These are phyloP conservation scores for Nettapus auritus DNA, from an alignment of 2,113 vertebrate genomes.

Conservation along the genomic window DNA sequence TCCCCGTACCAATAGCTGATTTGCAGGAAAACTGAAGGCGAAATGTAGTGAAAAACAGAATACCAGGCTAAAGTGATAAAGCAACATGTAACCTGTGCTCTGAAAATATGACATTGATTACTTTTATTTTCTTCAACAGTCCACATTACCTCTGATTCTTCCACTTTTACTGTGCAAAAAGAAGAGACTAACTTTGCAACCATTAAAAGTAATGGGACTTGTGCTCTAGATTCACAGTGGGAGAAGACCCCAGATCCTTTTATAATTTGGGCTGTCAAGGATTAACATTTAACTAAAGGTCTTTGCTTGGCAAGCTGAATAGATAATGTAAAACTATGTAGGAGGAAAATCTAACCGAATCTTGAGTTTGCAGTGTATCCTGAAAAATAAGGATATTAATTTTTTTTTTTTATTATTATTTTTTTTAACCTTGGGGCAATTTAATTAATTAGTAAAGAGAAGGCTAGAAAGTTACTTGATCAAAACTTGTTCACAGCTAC, in stretches of 20 bases:
- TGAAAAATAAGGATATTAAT: not conserved
- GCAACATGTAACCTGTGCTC: not conserved
- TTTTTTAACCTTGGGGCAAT: not conserved
- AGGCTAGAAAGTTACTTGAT: not conserved
- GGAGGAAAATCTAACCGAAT: not conserved
- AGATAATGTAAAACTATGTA: not conserved
- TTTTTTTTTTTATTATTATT: no score
- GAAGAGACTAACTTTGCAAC: not conserved
- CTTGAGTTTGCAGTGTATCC: not conserved
- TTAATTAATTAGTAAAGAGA: not conserved
- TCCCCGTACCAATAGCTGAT: not conserved
- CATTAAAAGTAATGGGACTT: not conserved
- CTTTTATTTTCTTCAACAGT: not conserved
- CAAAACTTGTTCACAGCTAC: not conserved
- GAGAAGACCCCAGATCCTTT: not conserved
- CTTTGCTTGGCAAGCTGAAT: not conserved
- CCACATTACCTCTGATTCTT: not conserved
- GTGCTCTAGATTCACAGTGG: not conserved
- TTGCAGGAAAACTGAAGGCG: not conserved
- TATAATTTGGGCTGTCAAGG: not conserved
- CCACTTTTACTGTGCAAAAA: not conserved
- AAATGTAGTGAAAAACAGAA: not conserved
- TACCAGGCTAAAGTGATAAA: not conserved
- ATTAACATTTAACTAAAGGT: not conserved
- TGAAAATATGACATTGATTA: not conserved